Evolutionary conservation across 2,797 vertebrate genomes (phyloP).

Genomic region (Champsocephalus esox): DNA sequence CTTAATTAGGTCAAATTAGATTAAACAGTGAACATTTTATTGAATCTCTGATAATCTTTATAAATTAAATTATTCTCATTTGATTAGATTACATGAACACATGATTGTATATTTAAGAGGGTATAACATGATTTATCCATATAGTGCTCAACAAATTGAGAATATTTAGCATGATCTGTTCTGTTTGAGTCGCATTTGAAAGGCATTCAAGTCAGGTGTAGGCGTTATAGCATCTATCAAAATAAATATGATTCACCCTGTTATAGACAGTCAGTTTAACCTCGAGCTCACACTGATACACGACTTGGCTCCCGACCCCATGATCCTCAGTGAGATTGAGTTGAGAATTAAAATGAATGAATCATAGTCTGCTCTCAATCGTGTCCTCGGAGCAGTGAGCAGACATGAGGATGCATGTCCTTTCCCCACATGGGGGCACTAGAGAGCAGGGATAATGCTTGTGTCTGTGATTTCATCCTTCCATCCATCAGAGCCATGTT

Average conservation of each 20-base stretch:
- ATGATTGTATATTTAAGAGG: not conserved
- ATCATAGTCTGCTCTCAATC: slow-evolving; percentile 1
- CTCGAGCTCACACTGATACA: slow-evolving; percentile 5
- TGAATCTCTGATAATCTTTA: slow-evolving; percentile 1
- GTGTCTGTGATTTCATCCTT: slow-evolving; percentile 30
- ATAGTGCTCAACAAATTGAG: not conserved
- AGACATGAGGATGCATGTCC: not conserved
- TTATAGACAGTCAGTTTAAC: slow-evolving; percentile 5
- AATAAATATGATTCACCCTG: slow-evolving; percentile 5
- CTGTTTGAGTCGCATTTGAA: slow-evolving; percentile 9
- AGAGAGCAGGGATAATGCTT: slow-evolving; percentile 58
- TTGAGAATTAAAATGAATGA: slow-evolving; percentile 16
- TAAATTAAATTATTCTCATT: not conserved
- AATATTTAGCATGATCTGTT: not conserved
- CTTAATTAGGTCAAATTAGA: slow-evolving; percentile 19
- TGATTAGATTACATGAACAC: slow-evolving; percentile 26
- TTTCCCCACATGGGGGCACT: slow-evolving; percentile 75
- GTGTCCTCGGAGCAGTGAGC: slow-evolving; percentile 1
- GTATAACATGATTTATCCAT: not conserved
- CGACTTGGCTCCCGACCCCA: not conserved
- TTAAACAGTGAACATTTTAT: slow-evolving; percentile 14
- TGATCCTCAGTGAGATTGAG: slow-evolving; percentile 6
- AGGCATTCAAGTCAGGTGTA: slow-evolving; percentile 8
- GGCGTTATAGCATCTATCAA: not conserved
- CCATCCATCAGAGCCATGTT: slow-evolving; percentile 34